These are phyloP conservation scores for Eilema griseolum DNA, from an alignment of 2,888 invertebrate species.

Conservation along the genomic window DNA sequence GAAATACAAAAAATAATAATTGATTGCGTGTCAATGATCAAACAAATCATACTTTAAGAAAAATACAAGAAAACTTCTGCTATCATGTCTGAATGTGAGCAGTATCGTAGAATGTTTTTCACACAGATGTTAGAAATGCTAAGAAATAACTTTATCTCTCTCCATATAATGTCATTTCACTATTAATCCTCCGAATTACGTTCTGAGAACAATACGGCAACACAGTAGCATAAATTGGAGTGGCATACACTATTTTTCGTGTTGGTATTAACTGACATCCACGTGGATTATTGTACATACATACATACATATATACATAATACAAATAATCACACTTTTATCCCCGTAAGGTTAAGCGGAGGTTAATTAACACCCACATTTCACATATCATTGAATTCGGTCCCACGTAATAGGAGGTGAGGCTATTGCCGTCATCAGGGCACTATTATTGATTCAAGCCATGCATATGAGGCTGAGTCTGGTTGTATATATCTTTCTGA, in stretches of 20 bases:
- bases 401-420: too few relatives aligned
- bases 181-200: background rate
- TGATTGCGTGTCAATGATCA: background rate
- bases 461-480: too few relatives aligned
- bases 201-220: background rate
- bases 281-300: background rate
- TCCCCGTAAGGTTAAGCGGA: too few relatives aligned
- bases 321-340: too few relatives aligned
- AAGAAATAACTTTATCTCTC: background rate
- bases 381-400: too few relatives aligned
- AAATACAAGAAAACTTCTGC: background rate
- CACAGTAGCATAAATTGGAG: background rate
- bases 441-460: too few relatives aligned
- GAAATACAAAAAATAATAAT: constrained; percentile 29
- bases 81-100: background rate
- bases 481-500: too few relatives aligned
- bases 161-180: background rate
- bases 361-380: too few relatives aligned
- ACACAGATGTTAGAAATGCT: too few relatives aligned
- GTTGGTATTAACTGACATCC: background rate
- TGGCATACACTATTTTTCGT: too few relatives aligned
- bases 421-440: too few relatives aligned
- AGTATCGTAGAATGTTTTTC: background rate
- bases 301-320: too few relatives aligned
- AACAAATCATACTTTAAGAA: background rate